Evolutionary conservation across 2,888 invertebrate species (phyloP).

Genomic region (Sinodicranocentrus sp.): DNA sequence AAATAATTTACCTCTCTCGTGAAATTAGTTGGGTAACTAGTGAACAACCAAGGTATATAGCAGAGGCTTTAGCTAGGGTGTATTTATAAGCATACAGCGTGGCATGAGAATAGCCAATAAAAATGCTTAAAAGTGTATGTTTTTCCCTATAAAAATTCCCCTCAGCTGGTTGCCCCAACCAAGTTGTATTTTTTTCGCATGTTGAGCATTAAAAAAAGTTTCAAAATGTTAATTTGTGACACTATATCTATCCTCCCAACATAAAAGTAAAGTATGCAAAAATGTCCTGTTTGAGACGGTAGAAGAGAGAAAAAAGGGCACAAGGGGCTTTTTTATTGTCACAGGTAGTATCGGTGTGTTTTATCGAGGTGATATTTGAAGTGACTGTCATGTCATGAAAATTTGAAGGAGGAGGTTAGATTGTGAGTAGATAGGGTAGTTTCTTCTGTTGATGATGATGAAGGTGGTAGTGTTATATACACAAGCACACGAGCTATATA

Average conservation of each 20-base stretch:
- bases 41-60: too few species aligned
- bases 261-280: background rate
- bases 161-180: too few species aligned
- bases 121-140: conserved; percentile 23
- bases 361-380: conserved; percentile 33
- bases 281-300: background rate
- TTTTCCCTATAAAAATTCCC: conserved; percentile 33
- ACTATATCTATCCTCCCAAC: background rate
- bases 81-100: conserved; percentile 29
- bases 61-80: too few species aligned
- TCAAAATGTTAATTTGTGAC: conserved; percentile 47
- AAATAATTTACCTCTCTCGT: conserved; percentile 59
- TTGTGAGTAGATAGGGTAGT: conserved; percentile 12
- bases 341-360: conserved; percentile 28
- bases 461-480: conserved; percentile 18
- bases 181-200: too few species aligned
- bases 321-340: conserved; percentile 17
- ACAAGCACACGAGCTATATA: too few species aligned
- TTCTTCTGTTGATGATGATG: conserved; percentile 21
- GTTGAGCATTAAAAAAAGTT: conserved; percentile 29
- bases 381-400: conserved; percentile 47
- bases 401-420: conserved; percentile 31
- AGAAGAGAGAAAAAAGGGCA: background rate
- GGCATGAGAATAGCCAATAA: conserved; percentile 53
- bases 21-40: conserved; percentile 57